Evolutionary conservation across 2,888 invertebrate species (phyloP).

Genomic region (Callyntrura sp.): DNA sequence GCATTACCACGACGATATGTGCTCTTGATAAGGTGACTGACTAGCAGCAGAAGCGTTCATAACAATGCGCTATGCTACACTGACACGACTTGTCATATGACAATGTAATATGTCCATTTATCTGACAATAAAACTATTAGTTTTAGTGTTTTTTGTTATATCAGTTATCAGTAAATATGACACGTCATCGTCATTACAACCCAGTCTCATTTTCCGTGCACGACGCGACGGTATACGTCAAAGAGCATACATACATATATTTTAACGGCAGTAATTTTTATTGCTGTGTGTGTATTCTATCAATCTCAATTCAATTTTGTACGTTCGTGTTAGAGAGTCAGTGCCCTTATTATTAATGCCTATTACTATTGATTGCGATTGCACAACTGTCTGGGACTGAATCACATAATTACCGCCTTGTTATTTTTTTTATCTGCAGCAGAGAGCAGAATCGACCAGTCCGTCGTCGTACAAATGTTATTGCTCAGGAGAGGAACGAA

Average conservation of each 20-base stretch:
- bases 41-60: neutral
- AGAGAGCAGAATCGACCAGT: slow-evolving; percentile 33
- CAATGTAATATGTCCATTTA: slow-evolving; percentile 14
- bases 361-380: slow-evolving; percentile 66
- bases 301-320: neutral
- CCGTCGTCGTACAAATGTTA: neutral
- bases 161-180: slow-evolving; percentile 16
- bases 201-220: neutral
- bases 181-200: neutral
- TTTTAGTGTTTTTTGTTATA: neutral
- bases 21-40: neutral
- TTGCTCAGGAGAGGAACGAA: no score
- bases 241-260: slow-evolving; percentile 7
- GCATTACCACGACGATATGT: neutral
- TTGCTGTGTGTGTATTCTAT: slow-evolving; percentile 35
- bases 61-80: neutral
- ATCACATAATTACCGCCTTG: slow-evolving; percentile 42
- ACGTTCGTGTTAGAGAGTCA: slow-evolving; percentile 50
- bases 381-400: slow-evolving; percentile 56
- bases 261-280: slow-evolving; percentile 56
- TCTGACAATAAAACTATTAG: no score
- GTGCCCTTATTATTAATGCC: slow-evolving; percentile 58
- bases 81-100: neutral
- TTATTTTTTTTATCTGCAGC: slow-evolving; percentile 13
- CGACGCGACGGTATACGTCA: slow-evolving; percentile 40